These are phyloP conservation scores for Kryphioiulus occultus DNA, from an alignment of 2,888 invertebrate genomes.

Conservation along the genomic window DNA sequence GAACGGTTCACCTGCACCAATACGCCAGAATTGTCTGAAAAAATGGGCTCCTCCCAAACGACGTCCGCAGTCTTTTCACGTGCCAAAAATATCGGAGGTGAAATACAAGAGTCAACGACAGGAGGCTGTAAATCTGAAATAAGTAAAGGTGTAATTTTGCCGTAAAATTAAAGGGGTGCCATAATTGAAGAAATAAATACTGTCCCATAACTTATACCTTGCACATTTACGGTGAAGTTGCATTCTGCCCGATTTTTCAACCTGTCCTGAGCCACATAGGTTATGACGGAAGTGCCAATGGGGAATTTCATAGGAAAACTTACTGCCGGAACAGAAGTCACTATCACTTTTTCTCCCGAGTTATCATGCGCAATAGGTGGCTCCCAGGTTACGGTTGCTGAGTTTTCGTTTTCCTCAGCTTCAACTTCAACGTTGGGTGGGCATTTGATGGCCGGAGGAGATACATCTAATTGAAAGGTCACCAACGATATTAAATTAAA, in stretches of 20 bases:
- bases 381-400: constrained; percentile 67
- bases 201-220: constrained; percentile 62
- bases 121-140: constrained; percentile 68
- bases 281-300: constrained; percentile 69
- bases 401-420: constrained; percentile 66
- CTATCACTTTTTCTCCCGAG: constrained; percentile 66
- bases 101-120: constrained; percentile 68
- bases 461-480: constrained; percentile 65
- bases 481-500: background rate
- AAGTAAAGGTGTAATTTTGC: background rate
- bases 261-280: constrained; percentile 71
- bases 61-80: constrained; percentile 64
- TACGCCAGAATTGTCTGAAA: constrained; percentile 68
- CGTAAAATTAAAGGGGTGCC: background rate
- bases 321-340: constrained; percentile 70
- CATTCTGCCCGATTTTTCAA: constrained; percentile 71
- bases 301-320: constrained; percentile 67
- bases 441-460: constrained; percentile 69
- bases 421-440: constrained; percentile 66
- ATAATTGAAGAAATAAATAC: constrained; percentile 36
- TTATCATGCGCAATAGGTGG: constrained; percentile 68
- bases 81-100: constrained; percentile 66
- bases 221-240: constrained; percentile 68
- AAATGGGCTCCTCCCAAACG: constrained; percentile 69
- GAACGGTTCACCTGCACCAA: constrained; percentile 59